Evolutionary conservation across 2,888 invertebrate genomes (phyloP).

Genomic region (Leptopilina drosophilae): DNA sequence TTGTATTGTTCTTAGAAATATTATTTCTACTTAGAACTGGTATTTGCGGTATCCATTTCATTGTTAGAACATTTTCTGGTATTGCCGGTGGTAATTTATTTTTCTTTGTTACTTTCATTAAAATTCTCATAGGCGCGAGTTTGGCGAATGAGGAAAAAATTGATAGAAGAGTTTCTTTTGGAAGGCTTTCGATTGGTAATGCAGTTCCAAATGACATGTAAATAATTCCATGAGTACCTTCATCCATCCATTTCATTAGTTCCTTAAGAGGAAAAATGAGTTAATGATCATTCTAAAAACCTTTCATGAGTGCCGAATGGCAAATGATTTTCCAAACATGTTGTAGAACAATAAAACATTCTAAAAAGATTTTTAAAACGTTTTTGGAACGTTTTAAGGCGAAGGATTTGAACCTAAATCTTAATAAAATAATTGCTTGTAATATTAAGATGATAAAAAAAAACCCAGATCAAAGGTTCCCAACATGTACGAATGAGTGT

Average conservation of each 20-base stretch:
- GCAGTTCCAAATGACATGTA: slow-evolving; percentile 65
- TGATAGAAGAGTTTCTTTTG: slow-evolving; percentile 52
- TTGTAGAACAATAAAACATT: too few relatives aligned
- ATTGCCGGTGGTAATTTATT: slow-evolving; percentile 56
- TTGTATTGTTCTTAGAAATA: slow-evolving; percentile 45
- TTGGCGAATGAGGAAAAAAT: slow-evolving; percentile 59
- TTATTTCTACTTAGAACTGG: slow-evolving; percentile 57
- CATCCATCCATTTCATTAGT: slow-evolving; percentile 61
- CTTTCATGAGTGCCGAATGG: too few relatives aligned
- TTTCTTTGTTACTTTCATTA: slow-evolving; percentile 57
- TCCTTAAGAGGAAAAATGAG: slow-evolving; percentile 50
- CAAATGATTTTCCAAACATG: too few relatives aligned
- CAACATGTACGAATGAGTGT: too few relatives aligned
- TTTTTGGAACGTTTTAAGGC: too few relatives aligned
- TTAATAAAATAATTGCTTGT: too few relatives aligned
- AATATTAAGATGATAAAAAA: too few relatives aligned
- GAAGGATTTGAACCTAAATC: too few relatives aligned
- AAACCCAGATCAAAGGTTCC: too few relatives aligned
- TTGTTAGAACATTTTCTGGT: slow-evolving; percentile 58
- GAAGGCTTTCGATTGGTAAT: slow-evolving; percentile 58
- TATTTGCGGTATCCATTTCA: slow-evolving; percentile 62
- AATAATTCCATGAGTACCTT: slow-evolving; percentile 60
- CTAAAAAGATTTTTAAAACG: too few relatives aligned
- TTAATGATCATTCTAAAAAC: too few relatives aligned
- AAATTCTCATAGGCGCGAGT: slow-evolving; percentile 59